These are phyloP conservation scores for Eospalax fontanierii DNA, from an alignment of 2,797 vertebrate species.

Conservation along the genomic window DNA sequence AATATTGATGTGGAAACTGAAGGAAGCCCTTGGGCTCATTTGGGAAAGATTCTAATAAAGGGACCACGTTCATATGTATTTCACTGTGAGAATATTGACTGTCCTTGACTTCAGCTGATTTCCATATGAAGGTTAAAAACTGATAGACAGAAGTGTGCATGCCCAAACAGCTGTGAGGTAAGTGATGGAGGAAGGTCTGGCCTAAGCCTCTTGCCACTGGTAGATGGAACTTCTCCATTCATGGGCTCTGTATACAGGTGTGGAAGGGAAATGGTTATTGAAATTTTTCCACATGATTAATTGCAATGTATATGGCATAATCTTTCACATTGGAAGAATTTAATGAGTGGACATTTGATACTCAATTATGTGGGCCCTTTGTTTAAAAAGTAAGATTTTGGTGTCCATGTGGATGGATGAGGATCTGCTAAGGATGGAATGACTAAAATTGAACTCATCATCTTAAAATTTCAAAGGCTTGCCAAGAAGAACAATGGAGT, in stretches of 20 bases:
- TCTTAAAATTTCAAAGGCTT: background rate
- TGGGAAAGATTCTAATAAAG: background rate
- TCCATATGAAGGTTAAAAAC: background rate
- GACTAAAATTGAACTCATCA: background rate
- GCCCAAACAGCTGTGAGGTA: background rate
- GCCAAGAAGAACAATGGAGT: background rate
- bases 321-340: background rate
- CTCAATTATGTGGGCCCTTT: background rate
- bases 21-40: background rate
- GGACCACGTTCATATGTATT: too few relatives aligned
- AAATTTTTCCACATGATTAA: background rate
- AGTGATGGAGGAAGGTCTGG: background rate
- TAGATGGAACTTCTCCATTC: background rate
- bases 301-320: background rate
- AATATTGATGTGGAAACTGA: slow-evolving; percentile 35
- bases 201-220: background rate
- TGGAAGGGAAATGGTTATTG: background rate
- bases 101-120: background rate
- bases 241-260: accelerated
- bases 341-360: background rate
- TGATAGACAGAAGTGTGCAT: background rate
- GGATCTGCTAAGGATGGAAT: background rate
- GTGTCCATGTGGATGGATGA: background rate
- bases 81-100: background rate
- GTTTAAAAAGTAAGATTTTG: slow-evolving; percentile 2